phyloP scores from a whole-genome alignment of 1,140 invertebrate genomes.

The Drosophila malerkotliana region DNA sequence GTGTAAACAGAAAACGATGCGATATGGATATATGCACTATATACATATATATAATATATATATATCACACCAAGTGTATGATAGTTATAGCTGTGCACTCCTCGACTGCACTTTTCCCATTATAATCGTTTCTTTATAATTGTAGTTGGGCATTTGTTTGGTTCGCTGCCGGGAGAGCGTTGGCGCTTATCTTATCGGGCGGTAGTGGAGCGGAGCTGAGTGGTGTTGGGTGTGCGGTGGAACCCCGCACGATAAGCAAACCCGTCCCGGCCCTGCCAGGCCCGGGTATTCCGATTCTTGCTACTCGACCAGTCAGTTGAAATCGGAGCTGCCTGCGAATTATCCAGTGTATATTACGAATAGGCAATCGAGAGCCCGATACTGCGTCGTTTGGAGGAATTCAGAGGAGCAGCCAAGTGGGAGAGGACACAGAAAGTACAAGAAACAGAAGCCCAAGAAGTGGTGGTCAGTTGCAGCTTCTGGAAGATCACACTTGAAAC shows the following conservation, averaged over 20 bases:
- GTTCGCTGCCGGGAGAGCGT: background rate
- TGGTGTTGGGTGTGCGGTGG: background rate
- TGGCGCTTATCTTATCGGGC: conserved; percentile 3
- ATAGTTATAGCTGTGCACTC: background rate
- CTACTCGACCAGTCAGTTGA: conserved; percentile 32
- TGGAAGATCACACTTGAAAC: conserved; percentile 13
- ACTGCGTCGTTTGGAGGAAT: conserved; percentile 48
- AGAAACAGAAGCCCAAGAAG: conserved; percentile 23
- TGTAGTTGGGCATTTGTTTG: background rate
- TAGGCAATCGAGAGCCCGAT: conserved; percentile 2
- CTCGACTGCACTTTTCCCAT: background rate
- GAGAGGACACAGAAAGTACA: too few species aligned
- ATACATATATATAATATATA: background rate
- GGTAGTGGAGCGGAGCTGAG: background rate
- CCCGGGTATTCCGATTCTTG: conserved; percentile 20
- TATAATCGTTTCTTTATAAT: background rate
- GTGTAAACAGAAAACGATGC: background rate
- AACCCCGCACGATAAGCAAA: conserved; percentile 1
- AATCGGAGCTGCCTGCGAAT: conserved; percentile 70
- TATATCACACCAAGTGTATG: background rate
- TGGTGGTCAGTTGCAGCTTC: conserved; percentile 5
- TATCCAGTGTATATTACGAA: conserved; percentile 13
- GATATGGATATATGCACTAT: background rate
- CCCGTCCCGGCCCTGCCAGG: background rate
- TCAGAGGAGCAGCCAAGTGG: background rate